Percentiles rank a stretch among this genome's conserved stretches.
These are phyloP conservation scores for Callithrix jacchus DNA, from an alignment of 2,113 vertebrate species.

Conservation along the genomic window DNA sequence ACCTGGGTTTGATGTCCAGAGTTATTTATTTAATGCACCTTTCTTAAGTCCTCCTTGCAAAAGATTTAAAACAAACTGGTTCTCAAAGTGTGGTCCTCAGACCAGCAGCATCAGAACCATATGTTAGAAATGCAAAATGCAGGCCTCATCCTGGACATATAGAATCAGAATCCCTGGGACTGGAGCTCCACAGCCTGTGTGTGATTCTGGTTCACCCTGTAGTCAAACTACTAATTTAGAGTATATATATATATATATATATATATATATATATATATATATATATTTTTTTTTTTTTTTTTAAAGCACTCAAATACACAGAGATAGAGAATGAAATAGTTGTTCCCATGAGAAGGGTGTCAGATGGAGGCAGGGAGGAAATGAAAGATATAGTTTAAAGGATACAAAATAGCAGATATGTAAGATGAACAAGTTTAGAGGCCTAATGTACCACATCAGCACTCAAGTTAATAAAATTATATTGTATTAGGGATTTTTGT, in stretches of 20 bases:
- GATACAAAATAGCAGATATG: neutral
- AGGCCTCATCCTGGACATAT: neutral
- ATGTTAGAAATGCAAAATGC: neutral
- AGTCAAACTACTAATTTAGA: neutral
- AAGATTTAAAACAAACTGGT: neutral
- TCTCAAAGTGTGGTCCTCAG: neutral
- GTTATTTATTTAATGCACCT: neutral
- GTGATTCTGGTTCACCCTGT: neutral
- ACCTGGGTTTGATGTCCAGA: neutral
- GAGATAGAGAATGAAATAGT: neutral
- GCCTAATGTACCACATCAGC: neutral
- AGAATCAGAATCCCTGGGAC: neutral
- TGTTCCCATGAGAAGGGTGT: neutral
- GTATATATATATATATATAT: neutral
- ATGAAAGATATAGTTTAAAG: neutral
- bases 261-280: neutral
- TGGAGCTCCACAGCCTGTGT: neutral
- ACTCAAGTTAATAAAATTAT: neutral
- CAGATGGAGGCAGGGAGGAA: neutral
- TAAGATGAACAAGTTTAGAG: neutral
- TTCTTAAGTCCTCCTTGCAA: neutral
- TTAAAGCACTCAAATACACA: neutral
- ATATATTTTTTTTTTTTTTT: no score
- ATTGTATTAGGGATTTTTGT: neutral
- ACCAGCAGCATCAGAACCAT: neutral